Evolutionary conservation across 1,140 invertebrate species (phyloP).

Genomic region (Phymastichus coffea): DNA sequence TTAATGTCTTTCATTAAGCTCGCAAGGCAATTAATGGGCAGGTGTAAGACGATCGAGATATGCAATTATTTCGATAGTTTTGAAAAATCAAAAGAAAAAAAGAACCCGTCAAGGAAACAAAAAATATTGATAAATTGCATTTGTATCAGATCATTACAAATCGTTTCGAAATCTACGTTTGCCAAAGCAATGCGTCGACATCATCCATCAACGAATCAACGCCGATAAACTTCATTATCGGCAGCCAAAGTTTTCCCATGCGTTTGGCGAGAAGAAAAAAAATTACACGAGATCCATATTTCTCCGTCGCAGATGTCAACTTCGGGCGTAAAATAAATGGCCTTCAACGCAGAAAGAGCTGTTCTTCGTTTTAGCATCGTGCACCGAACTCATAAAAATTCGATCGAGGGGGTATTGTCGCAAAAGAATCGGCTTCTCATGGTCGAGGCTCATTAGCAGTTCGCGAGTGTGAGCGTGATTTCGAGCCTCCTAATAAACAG

Average conservation of each 20-base stretch:
- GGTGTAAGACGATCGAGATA: no score
- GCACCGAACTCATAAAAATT: slow-evolving; percentile 11
- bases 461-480: slow-evolving; percentile 38
- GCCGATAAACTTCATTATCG: neutral
- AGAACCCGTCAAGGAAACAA: no score
- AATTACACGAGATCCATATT: slow-evolving; percentile 20
- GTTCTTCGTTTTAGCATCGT: neutral
- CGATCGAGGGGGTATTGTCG: neutral
- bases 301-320: slow-evolving; percentile 17
- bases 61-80: no score
- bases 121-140: no score
- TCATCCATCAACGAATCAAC: neutral
- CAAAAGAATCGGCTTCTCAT: slow-evolving; percentile 5
- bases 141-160: no score
- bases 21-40: no score
- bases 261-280: no score
- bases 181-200: no score
- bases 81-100: no score
- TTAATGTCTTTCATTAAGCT: no score
- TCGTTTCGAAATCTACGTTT: no score
- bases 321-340: slow-evolving; percentile 11
- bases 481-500: slow-evolving; percentile 47
- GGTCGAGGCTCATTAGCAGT: slow-evolving; percentile 10
- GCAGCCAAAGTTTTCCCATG: neutral
- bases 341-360: no score